Base-by-base conservation (phyloP, 2,113 vertebrate species). In the Pygoscelis adeliae region DNA sequence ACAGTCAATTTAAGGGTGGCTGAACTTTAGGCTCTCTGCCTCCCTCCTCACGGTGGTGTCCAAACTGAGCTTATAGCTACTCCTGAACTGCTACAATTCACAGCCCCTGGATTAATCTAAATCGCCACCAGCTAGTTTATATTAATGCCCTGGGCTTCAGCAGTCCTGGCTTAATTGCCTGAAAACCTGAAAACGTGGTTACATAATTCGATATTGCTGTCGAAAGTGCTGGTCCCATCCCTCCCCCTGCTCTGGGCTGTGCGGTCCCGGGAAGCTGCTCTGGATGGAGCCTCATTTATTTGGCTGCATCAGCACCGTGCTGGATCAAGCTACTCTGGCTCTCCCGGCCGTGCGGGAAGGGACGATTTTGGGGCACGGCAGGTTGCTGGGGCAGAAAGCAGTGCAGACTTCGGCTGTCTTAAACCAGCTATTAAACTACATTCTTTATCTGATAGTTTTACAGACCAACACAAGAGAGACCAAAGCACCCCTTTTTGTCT, bases 231-330 rank as follows among this genome's bases (percentile, higher is more conserved):
- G 25, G 44, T 53, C 38, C 61, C 25, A n/a, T 34, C 52, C 26
- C 15, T 52, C 23, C 18, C 34, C 18, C 5, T 34, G 29, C 63
- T 40, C 38, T 1, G 1, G 53, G 66, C 79, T 55, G 15, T 36
- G 40, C 1, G 5, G 9, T 90, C 49, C 32, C 1, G 0, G 7
- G 47, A 29, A 78, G 10, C 15, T 1, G 1, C 38, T 73, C 32
- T 21, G 69, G 0, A 3, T 34, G 80, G 25, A 92, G 9, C 46
- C 32, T 58, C 19, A 4, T 58, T 73, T 66, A 4, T 47, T 61
- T 34, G 18, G 8, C 83, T 67, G 20, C 29, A 23, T 26, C 30
- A 55, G 26, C n/a, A 44, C 11, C 4, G 0, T 4, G 2, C 32
- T 69, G 46, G n/a, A 38, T n/a, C 3, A 0, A 18, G 23, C 17